Percentiles rank a stretch among this genome's conserved stretches.
Conservation (phyloP, 2,113 vertebrate genomes). For the Ictalurus punctatus region DNA sequence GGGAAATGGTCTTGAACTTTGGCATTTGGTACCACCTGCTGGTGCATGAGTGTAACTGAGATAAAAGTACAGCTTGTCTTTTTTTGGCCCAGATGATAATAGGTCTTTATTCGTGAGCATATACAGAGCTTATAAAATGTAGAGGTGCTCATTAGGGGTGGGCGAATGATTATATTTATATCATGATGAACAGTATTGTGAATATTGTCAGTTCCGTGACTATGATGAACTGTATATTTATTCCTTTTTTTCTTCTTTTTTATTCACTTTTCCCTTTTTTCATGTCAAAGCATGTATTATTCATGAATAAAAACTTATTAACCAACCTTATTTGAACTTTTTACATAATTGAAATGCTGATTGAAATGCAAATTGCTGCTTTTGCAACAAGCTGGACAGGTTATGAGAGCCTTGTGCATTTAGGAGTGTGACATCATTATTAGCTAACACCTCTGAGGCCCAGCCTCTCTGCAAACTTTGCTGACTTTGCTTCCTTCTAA, state of each 20-base stretch:
- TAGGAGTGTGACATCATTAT: constrained; percentile 55
- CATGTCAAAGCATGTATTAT: background rate
- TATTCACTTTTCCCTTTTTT: background rate
- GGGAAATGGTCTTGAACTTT: constrained; percentile 16
- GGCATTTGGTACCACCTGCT: constrained; percentile 51
- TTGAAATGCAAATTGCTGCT: constrained; percentile 11
- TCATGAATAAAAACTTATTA: background rate
- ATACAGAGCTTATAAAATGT: background rate
- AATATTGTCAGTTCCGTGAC: background rate
- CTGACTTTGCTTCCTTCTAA: constrained; percentile 38
- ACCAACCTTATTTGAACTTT: background rate
- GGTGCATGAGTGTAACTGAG: constrained; percentile 35
- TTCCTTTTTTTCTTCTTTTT: background rate
- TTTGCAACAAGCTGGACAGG: background rate
- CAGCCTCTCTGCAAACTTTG: constrained; percentile 32
- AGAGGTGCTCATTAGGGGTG: background rate
- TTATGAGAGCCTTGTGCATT: constrained; percentile 28
- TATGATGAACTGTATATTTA: background rate
- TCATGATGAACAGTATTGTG: background rate
- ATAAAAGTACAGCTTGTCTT: background rate
- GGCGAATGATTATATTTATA: background rate
- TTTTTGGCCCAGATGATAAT: background rate
- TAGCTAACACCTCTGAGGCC: constrained; percentile 47
- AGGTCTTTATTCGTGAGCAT: background rate
- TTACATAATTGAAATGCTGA: background rate